Percentiles rank a stretch among this genome's conserved stretches.
Conservation (phyloP, 2,888 invertebrate genomes). For the Heliconius erato region DNA sequence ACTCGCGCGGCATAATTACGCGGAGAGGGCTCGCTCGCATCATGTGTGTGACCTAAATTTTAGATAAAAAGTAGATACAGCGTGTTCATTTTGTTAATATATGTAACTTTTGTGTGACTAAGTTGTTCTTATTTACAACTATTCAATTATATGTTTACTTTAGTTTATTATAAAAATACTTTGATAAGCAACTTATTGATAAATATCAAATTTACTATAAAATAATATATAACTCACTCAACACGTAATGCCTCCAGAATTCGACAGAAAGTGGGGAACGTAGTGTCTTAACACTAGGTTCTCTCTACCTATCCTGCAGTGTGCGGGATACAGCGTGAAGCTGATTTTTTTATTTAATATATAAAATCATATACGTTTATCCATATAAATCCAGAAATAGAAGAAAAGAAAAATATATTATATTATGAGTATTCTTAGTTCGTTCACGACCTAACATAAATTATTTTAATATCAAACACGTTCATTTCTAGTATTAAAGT, state of each 20-base stretch:
- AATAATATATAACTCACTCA: too few species aligned
- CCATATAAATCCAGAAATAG: neutral
- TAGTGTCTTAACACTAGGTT: too few species aligned
- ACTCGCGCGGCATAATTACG: conserved; percentile 50
- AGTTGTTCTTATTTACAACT: conserved; percentile 8
- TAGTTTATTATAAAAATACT: too few species aligned
- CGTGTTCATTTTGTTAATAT: conserved; percentile 29
- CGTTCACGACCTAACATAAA: neutral
- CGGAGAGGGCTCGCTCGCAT: conserved; percentile 46
- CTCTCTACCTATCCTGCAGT: too few species aligned
- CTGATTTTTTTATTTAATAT: too few species aligned
- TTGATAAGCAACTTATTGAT: too few species aligned
- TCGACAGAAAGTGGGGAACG: too few species aligned
- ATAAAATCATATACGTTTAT: neutral
- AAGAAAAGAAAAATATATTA: neutral
- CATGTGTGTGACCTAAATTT: conserved; percentile 51
- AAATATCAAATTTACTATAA: too few species aligned
- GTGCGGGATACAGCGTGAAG: too few species aligned
- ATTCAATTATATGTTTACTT: neutral
- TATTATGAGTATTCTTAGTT: too few species aligned
- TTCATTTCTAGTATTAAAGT: conserved; percentile 9
- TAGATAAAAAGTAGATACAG: conserved; percentile 42
- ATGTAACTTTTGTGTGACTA: conserved; percentile 20
- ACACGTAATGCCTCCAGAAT: too few species aligned
- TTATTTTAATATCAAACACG: neutral